Percentiles rank a stretch among this genome's conserved stretches.
Evolutionary conservation across 2,797 vertebrate genomes (phyloP).

Genomic region (Phataginus tricuspis): DNA sequence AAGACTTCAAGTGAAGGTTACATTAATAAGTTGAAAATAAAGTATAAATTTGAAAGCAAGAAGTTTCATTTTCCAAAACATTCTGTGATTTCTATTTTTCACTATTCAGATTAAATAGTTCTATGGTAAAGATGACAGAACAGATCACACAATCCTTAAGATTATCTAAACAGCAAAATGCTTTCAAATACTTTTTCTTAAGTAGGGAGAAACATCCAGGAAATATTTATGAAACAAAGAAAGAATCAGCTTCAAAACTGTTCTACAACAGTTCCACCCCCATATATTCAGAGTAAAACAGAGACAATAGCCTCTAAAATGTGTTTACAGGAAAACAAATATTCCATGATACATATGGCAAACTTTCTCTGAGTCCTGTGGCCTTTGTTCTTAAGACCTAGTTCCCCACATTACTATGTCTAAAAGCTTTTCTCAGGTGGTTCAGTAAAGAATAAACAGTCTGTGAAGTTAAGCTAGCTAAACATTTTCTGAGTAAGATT

Average conservation of each 20-base stretch:
- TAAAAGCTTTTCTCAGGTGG: constrained; percentile 46
- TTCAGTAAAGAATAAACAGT: constrained; percentile 49
- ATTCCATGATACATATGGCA: neutral
- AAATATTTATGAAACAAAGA: constrained; percentile 34
- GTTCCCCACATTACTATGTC: constrained; percentile 45
- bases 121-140: neutral
- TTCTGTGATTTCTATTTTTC: constrained; percentile 37
- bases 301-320: neutral
- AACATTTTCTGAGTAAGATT: constrained; percentile 72
- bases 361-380: neutral
- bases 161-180: constrained; percentile 39
- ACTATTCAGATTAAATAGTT: constrained; percentile 30
- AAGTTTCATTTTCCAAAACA: constrained; percentile 48
- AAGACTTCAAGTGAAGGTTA: constrained; percentile 30
- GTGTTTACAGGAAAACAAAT: constrained; percentile 25
- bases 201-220: neutral
- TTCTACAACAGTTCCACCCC: neutral
- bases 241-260: constrained; percentile 37
- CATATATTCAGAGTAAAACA: neutral
- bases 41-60: constrained; percentile 37
- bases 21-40: constrained; percentile 14
- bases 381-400: constrained; percentile 60
- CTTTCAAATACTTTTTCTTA: constrained; percentile 31
- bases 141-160: neutral
- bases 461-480: constrained; percentile 56